A percentile compares a stretch with the other conserved stretches of the same genome.
Evolutionary conservation across 2,113 vertebrate genomes (phyloP).

Genomic region (Glaucidium brasilianum): DNA sequence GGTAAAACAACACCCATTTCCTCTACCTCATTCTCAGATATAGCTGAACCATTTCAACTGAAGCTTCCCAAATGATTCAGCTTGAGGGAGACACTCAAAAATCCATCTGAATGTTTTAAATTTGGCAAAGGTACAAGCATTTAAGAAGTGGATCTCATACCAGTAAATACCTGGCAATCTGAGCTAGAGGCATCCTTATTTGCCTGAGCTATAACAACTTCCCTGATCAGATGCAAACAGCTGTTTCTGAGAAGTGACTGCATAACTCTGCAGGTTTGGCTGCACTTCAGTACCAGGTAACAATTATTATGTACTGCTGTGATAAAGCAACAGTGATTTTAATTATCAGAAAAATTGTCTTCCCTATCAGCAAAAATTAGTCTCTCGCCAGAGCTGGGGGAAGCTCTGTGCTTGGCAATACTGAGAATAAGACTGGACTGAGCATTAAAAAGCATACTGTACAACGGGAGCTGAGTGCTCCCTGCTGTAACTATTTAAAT

Average conservation of each 20-base stretch:
- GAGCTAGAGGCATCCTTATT: background rate
- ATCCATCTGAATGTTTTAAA: background rate
- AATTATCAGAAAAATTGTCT: background rate
- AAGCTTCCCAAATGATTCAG: background rate
- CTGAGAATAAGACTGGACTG: background rate
- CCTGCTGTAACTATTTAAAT: background rate
- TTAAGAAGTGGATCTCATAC: background rate
- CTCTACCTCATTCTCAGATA: background rate
- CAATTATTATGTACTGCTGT: background rate
- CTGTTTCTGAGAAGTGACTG: background rate
- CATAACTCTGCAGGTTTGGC: background rate
- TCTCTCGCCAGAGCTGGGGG: background rate
- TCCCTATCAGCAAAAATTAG: background rate
- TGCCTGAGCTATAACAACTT: background rate
- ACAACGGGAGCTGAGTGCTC: background rate
- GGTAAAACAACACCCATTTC: background rate
- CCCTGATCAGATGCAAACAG: background rate
- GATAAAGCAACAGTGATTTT: background rate
- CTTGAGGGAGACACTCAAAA: conserved; percentile 3
- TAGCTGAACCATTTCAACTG: background rate
- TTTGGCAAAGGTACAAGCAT: background rate
- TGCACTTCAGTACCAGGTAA: background rate
- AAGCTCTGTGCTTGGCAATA: background rate
- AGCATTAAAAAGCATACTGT: background rate
- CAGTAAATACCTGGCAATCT: background rate